Evolutionary conservation across 2,888 invertebrate species (phyloP), one percentile per base, ranked within the genome.

Genomic region (Synanthedon vespiformis): DNA sequence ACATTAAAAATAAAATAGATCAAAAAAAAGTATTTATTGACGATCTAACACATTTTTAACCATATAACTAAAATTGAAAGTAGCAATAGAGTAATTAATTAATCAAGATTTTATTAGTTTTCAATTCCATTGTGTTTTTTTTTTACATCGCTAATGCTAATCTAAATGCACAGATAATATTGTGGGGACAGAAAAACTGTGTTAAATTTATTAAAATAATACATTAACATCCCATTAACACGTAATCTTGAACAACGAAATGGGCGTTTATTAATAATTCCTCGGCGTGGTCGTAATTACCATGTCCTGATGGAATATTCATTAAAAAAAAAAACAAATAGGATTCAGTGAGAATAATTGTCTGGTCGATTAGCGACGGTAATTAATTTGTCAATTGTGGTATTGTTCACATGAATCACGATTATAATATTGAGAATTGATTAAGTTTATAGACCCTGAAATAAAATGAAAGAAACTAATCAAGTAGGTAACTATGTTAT

Each of bases 321-420:
- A 44, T 34, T 34, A 34, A 34, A 34, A 34, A n/a, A 34, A 34
- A 34, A 34, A 34, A 10, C 41, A 41, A 44, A 44, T 44, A 13
- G 8, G 44, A 44, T 44, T 44, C 44, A 44, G 44, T 44, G 13
- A n/a, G 44, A 8, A 44, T 41, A 41, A 41, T 44, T 44, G 44
- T 14, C n/a, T 12, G 44, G n/a, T n/a, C 44, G 44, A 44, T 44
- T 44, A 44, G 13, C 13, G 44, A 34, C 48, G 41, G 18, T 56
- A 57, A 58, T 56, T 52, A 14, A 55, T 57, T 48, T 44, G 13
- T 44, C n/a, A 44, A 44, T 44, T n/a, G 44, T 44, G n/a, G 44
- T 44, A 44, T 44, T 13, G 44, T 14, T 13, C 6, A n/a, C 4
- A 4, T 44, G 44, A 14, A 44, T 44, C 44, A 44, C 13, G 44